Percentiles rank a stretch among this genome's conserved stretches.
Conservation (phyloP, 2,113 vertebrate genomes). For the Erpornis zantholeuca region DNA sequence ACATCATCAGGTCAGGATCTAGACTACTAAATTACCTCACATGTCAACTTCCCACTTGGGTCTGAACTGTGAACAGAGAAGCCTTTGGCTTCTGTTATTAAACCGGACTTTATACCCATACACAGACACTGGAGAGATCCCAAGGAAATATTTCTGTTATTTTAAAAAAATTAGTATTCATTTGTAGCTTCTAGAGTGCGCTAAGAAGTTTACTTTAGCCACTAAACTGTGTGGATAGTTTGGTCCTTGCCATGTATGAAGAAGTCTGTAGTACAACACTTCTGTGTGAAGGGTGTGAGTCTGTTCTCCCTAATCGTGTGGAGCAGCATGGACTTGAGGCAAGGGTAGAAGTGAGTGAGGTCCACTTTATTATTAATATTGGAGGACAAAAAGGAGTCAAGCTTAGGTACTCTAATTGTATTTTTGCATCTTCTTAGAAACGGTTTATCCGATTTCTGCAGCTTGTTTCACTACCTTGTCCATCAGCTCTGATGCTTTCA, state of each 20-base stretch:
- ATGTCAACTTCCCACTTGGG: neutral
- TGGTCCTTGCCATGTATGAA: neutral
- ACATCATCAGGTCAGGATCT: neutral
- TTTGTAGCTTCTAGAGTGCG: neutral
- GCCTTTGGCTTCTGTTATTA: neutral
- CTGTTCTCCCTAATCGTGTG: neutral
- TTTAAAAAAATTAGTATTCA: neutral
- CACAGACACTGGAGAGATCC: neutral
- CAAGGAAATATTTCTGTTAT: neutral
- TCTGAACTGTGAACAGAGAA: neutral
- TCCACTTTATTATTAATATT: neutral
- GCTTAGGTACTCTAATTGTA: neutral
- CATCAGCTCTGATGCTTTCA: neutral
- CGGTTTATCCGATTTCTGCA: neutral
- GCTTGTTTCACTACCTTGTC: neutral
- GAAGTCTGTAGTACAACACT: neutral
- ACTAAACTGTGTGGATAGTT: neutral
- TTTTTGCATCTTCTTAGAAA: neutral
- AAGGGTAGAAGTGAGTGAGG: neutral
- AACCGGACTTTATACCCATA: neutral
- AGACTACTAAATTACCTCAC: neutral
- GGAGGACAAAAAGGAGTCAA: neutral
- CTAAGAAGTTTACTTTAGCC: neutral
- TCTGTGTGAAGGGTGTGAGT: neutral
- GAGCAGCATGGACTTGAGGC: neutral